Percentiles rank a stretch among this genome's conserved stretches.
phyloP scores from a whole-genome alignment of 2,113 vertebrate species.

The Struthidea cinerea region DNA sequence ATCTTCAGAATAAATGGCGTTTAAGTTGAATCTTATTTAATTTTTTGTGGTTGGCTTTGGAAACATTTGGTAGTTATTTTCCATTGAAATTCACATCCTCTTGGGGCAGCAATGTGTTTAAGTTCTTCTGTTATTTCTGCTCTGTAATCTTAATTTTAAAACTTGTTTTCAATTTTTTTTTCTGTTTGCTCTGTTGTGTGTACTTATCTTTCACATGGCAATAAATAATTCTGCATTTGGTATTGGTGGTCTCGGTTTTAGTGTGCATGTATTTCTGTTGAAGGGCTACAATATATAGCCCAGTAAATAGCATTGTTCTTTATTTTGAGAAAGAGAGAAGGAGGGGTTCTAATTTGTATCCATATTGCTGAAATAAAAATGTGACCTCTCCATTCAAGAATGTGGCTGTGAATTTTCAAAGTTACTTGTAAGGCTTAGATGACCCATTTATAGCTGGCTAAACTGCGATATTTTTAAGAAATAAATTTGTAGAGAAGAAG shows the following conservation, averaged over 20 bases:
- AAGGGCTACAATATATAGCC: neutral
- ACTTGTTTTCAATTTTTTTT: neutral
- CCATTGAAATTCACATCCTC: conserved; percentile 56
- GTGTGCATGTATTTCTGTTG: neutral
- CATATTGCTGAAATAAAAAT: neutral
- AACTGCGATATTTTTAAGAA: neutral
- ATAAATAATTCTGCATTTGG: neutral
- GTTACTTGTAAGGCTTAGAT: neutral
- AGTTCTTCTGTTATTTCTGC: conserved; percentile 27
- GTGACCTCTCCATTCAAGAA: neutral
- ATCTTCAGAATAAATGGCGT: conserved; percentile 3
- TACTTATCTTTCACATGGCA: neutral
- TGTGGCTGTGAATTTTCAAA: neutral
- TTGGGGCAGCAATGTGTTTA: conserved; percentile 18
- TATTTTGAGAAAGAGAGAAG: neutral
- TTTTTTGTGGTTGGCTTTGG: conserved; percentile 55
- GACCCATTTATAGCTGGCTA: neutral
- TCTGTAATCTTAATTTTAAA: neutral
- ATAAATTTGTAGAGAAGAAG: neutral
- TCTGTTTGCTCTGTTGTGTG: neutral
- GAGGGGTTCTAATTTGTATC: neutral
- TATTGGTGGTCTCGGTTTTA: neutral
- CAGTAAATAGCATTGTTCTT: neutral
- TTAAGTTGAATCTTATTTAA: conserved; percentile 37
- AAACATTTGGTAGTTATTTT: conserved; percentile 67